Base-by-base conservation (phyloP, 2,888 invertebrate species). In the Lasioglossum leucozonium region DNA sequence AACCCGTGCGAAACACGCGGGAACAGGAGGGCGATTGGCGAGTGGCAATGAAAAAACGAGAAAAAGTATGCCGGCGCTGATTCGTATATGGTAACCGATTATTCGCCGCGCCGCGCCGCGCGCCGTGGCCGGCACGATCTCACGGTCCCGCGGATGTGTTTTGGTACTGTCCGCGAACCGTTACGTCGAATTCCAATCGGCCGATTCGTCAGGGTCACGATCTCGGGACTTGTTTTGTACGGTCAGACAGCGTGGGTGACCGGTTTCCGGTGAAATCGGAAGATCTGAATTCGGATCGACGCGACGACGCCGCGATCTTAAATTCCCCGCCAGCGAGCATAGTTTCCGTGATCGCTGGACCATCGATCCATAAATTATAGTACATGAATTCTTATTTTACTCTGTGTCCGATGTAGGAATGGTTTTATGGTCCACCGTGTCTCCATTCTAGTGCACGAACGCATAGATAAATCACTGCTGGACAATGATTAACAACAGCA, bases 151-250 rank as follows among this genome's bases (percentile, higher is more conserved):
- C 18, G 51, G 42, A 82, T 81, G 67, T 89, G 90, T 91, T 92
- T 91, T 91, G 88, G 88, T 90, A 80, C n/a, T 4, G 85, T 75
- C 79, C 62, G 65, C 51, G 82, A 79, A 92, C 92, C 92, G 92
- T 93, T 92, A 93, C 83, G 58, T 87, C 82, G 87, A 89, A 92
- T 92, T 90, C 89, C 91, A 85, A 79, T 81, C 81, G 82, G 65
- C 82, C 76, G 83, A 89, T 90, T 85, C 86, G 85, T 84, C 81
- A 77, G 76, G 42, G 74, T 77, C 65, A 37, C 65, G 58, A 47
- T 30, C 40, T 40, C 40, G n/a, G 55, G n/a, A 13, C 69, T 16
- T 58, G 34, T 22, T 40, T 67, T 26, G 37, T n/a, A 40, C 55
- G 47, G 5, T 73, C 58, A 78, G 51, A 72, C 75, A 8, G 81